Evolutionary conservation across 2,888 invertebrate genomes (phyloP).

Genomic region (Leptopilina drosophilae): DNA sequence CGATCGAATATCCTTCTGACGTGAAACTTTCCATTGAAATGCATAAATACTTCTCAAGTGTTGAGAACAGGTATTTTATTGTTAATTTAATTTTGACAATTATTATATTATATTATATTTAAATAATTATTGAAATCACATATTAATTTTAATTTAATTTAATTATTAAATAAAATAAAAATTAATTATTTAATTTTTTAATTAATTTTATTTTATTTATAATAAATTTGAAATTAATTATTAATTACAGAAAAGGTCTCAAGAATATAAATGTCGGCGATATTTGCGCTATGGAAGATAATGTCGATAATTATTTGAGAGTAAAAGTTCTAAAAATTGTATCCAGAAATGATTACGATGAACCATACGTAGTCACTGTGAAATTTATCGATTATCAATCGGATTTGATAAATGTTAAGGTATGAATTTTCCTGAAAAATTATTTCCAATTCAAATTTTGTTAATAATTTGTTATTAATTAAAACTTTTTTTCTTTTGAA

Average conservation of each 20-base stretch:
- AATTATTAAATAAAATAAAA: too few relatives aligned
- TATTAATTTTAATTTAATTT: too few relatives aligned
- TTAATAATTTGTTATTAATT: conserved; percentile 18
- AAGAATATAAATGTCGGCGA: conserved; percentile 77
- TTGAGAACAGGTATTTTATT: conserved; percentile 62
- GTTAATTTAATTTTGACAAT: conserved; percentile 57
- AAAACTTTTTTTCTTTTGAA: too few relatives aligned
- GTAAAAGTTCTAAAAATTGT: conserved; percentile 79
- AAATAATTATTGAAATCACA: too few relatives aligned
- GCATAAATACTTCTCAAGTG: conserved; percentile 62
- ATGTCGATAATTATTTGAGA: conserved; percentile 77
- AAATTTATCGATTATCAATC: conserved; percentile 81
- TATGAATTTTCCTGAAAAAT: not conserved
- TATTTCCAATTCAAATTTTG: conserved; percentile 45
- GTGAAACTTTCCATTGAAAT: conserved; percentile 59
- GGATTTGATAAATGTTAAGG: not conserved
- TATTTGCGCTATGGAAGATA: conserved; percentile 79
- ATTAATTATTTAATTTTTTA: conserved; percentile 3
- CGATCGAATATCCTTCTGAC: conserved; percentile 55
- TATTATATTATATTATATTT: too few relatives aligned
- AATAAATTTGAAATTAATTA: too few relatives aligned
- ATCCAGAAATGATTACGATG: conserved; percentile 63
- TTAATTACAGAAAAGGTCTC: conserved; percentile 51
- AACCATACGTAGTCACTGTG: conserved; percentile 74
- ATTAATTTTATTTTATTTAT: too few relatives aligned